phyloP scores from a whole-genome alignment of 2,888 invertebrate genomes.

The Mactromeris polynyma region DNA sequence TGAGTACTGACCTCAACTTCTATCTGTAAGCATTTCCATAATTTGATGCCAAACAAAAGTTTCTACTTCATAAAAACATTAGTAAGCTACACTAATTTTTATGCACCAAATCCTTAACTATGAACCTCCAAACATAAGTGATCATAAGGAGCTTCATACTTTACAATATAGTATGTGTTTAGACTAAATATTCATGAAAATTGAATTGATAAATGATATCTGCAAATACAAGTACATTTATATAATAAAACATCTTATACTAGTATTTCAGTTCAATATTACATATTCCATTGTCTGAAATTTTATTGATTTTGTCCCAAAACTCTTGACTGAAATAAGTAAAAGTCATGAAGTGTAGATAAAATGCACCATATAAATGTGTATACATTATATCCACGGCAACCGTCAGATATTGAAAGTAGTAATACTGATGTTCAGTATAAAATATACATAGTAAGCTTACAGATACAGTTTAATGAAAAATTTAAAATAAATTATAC shows the following conservation, averaged over 20 bases:
- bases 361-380: conserved; percentile 31
- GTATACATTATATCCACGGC: conserved; percentile 22
- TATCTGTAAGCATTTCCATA: too few species aligned
- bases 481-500: not conserved
- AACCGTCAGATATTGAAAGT: conserved; percentile 1
- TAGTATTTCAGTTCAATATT: too few species aligned
- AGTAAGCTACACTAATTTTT: too few species aligned
- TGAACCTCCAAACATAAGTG: too few species aligned
- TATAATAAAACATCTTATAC: too few species aligned
- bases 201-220: not conserved
- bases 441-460: not conserved
- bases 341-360: conserved; percentile 28
- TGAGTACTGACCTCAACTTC: too few species aligned
- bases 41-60: too few species aligned
- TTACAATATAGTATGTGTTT: too few species aligned
- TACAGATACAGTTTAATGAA: not conserved
- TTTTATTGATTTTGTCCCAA: not conserved
- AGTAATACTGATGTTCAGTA: not conserved
- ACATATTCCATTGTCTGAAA: not conserved
- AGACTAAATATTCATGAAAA: not conserved
- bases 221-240: too few species aligned
- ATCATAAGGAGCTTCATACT: too few species aligned
- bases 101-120: too few species aligned
- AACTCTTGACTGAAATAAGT: not conserved
- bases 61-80: too few species aligned